phyloP scores from a whole-genome alignment of 2,888 invertebrate species.

The Apodemia duryi region DNA sequence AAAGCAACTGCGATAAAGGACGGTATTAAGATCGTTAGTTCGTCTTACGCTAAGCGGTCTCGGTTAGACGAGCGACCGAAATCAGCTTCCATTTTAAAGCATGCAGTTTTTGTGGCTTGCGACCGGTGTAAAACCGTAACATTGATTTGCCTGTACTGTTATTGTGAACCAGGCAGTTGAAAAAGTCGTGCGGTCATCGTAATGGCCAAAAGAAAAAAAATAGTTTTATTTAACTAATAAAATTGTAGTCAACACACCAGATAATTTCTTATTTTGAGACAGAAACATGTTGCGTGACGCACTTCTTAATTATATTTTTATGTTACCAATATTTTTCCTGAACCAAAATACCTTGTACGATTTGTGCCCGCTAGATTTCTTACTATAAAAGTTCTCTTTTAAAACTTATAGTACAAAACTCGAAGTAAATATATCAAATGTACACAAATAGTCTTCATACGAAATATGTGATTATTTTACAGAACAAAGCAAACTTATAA shows the following conservation, averaged over 20 bases:
- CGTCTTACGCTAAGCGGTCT: too few species aligned
- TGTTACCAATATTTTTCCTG: neutral
- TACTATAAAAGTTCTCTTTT: neutral
- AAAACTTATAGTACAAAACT: conserved; percentile 13
- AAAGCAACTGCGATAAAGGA: too few species aligned
- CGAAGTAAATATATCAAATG: conserved; percentile 7
- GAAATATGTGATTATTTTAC: conserved; percentile 8
- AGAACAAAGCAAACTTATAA: conserved; percentile 13
- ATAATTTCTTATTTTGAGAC: neutral
- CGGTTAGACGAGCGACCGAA: too few species aligned
- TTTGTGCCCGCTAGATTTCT: conserved; percentile 14
- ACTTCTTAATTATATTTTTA: neutral
- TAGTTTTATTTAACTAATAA: too few species aligned
- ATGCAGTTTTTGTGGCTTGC: too few species aligned
- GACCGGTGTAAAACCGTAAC: too few species aligned
- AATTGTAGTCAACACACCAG: too few species aligned
- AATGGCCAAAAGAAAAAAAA: too few species aligned
- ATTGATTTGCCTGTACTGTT: too few species aligned
- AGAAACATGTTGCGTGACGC: neutral
- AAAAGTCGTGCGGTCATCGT: neutral
- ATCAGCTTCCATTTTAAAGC: too few species aligned
- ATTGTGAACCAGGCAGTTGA: neutral
- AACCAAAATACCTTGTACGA: conserved; percentile 11
- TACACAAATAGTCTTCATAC: conserved; percentile 11
- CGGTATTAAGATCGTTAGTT: too few species aligned